Percentiles rank a stretch among this genome's conserved stretches.
Conservation (phyloP, 37 sponge, comb jelly and placozoan genomes). For the Petrosia ficiformis region DNA sequence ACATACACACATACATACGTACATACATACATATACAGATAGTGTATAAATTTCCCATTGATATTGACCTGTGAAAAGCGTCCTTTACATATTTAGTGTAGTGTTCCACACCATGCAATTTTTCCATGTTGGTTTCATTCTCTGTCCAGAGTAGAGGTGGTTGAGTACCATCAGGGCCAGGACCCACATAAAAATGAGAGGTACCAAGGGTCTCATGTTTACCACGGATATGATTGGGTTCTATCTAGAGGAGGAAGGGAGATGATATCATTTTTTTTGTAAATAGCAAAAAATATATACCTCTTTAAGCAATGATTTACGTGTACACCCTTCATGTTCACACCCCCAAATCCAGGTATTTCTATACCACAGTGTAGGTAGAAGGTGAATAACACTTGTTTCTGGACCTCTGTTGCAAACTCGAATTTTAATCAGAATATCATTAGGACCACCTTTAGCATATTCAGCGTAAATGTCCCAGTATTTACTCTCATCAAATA, state of each 20-base stretch:
- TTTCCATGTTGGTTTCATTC: conserved; percentile 85
- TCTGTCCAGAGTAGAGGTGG: conserved; percentile 91
- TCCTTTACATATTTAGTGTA: conserved; percentile 85
- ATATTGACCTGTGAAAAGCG: conserved; percentile 93
- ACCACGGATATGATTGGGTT: conserved; percentile 50
- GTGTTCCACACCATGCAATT: conserved; percentile 55
- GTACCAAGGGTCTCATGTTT: conserved; percentile 78
- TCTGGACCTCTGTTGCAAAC: conserved; percentile 77
- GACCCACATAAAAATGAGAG: conserved; percentile 61
- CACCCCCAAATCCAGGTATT: conserved; percentile 99
- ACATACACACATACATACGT: no score
- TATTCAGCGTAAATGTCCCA: conserved; percentile 94
- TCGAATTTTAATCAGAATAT: conserved; percentile 71
- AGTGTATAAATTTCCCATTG: no score
- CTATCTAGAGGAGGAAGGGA: no score
- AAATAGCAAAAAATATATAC: conserved; percentile 3
- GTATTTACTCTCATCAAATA: conserved; percentile 75
- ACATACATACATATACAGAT: no score
- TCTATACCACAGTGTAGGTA: conserved; percentile 95
- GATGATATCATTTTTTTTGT: no score
- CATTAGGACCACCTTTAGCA: conserved; percentile 74
- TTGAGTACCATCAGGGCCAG: conserved; percentile 40
- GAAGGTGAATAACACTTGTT: conserved; percentile 70
- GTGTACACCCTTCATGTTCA: conserved; percentile 90
- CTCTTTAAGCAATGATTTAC: conserved; percentile 73